Evolutionary conservation across 2,797 vertebrate species (phyloP).

Genomic region (Sebastes elongatus): DNA sequence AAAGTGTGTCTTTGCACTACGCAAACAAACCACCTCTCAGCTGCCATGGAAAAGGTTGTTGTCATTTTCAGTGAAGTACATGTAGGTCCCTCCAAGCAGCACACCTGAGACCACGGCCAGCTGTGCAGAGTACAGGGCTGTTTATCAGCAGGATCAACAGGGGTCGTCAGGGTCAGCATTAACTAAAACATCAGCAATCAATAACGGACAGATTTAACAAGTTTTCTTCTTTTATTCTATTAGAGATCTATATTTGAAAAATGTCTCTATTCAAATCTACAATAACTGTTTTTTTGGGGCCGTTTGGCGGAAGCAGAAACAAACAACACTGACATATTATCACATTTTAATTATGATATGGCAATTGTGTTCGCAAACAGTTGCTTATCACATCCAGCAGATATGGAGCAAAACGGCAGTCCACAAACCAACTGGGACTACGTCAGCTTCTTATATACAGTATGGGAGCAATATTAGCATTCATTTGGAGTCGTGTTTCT

Average conservation of each 20-base stretch:
- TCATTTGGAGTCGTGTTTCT: background rate
- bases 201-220: background rate
- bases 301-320: background rate
- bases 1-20: background rate
- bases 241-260: background rate
- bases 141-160: background rate
- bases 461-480: too few relatives aligned
- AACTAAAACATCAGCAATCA: background rate
- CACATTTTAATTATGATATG: background rate
- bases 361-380: too few relatives aligned
- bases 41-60: background rate
- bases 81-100: background rate
- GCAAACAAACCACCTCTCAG: slow-evolving; percentile 4
- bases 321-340: background rate
- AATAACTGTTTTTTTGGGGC: background rate
- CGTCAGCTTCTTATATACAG: too few relatives aligned
- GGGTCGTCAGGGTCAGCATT: background rate
- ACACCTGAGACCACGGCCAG: background rate
- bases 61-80: background rate
- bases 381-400: too few relatives aligned
- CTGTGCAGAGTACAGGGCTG: background rate
- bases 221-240: background rate
- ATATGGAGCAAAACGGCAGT: too few relatives aligned
- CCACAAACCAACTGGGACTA: too few relatives aligned
- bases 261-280: background rate